These are phyloP conservation scores for Theristicus caerulescens DNA, from an alignment of 2,113 vertebrate species.

Conservation along the genomic window DNA sequence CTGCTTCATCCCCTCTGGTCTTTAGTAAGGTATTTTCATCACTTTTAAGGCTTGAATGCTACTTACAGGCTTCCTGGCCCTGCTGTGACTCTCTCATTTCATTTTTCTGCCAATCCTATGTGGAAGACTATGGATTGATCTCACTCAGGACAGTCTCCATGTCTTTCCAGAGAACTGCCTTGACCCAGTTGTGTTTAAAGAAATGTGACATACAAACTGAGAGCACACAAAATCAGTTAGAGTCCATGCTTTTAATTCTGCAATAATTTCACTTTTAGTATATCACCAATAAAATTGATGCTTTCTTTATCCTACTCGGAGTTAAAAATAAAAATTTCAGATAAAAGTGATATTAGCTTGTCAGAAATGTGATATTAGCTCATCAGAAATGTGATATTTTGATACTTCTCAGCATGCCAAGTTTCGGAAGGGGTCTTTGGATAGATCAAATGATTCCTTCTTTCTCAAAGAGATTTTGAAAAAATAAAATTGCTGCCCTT, in stretches of 20 bases:
- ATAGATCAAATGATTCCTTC: background rate
- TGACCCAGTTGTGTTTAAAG: background rate
- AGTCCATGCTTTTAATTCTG: background rate
- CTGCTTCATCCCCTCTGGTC: background rate
- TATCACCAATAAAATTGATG: background rate
- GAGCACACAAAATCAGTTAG: rapidly evolving
- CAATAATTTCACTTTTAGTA: background rate
- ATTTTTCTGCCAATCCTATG: background rate
- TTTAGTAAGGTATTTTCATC: background rate
- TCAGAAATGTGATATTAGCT: background rate
- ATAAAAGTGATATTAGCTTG: background rate
- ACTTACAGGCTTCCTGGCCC: background rate
- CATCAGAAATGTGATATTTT: background rate
- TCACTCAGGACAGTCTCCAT: background rate
- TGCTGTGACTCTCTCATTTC: background rate
- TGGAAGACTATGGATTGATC: background rate
- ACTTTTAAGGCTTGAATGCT: background rate
- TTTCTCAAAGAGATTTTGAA: background rate
- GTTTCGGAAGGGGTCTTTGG: background rate
- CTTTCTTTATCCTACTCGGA: background rate
- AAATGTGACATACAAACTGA: background rate
- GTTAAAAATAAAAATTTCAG: background rate
- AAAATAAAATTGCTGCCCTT: background rate
- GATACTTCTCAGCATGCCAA: background rate
- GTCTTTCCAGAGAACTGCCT: background rate